phyloP scores from a whole-genome alignment of 2,888 invertebrate species.

The Syrphus vitripennis region DNA sequence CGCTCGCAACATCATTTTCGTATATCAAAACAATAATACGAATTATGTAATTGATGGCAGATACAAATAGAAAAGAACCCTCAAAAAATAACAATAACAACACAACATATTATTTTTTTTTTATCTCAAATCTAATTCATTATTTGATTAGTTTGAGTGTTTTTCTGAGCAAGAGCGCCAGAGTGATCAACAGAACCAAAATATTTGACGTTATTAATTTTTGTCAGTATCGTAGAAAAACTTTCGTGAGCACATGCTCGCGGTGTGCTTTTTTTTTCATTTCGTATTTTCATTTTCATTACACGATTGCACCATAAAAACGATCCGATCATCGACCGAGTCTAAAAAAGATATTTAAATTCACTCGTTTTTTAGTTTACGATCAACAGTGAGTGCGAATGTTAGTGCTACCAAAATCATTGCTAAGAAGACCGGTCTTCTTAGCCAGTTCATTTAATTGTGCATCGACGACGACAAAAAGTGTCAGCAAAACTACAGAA shows the following conservation, averaged over 20 bases:
- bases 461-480: slow-evolving; percentile 17
- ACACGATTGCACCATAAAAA: not conserved
- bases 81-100: not conserved
- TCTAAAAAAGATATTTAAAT: not conserved
- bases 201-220: not conserved
- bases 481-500: slow-evolving; percentile 31
- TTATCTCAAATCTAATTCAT: not conserved
- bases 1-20: not conserved
- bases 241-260: not conserved
- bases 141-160: not conserved
- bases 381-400: slow-evolving; percentile 55
- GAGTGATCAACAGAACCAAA: not conserved
- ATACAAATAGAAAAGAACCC: slow-evolving; percentile 6
- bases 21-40: not conserved
- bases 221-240: not conserved
- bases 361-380: slow-evolving; percentile 38
- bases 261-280: not conserved
- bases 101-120: too few species aligned
- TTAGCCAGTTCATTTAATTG: slow-evolving; percentile 40
- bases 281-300: not conserved
- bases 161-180: not conserved
- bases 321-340: not conserved
- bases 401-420: slow-evolving; percentile 45
- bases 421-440: slow-evolving; percentile 65
- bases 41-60: not conserved